Base-by-base conservation (phyloP, 2,113 vertebrate species). In the Triplophysa dalaica region DNA sequence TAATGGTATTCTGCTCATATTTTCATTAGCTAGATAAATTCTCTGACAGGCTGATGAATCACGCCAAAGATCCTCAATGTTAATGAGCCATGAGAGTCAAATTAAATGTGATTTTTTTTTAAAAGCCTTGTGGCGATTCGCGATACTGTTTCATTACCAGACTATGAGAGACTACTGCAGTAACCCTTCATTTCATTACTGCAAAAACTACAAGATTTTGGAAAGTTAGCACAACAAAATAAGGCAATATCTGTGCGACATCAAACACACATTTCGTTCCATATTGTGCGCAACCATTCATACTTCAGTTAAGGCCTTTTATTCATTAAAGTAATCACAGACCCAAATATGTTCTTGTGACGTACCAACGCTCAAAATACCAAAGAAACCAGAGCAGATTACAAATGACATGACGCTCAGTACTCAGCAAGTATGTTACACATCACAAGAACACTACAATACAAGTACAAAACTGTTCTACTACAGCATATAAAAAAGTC, bases 391-490 rank as follows among this genome's bases (percentile, higher is more conserved):
- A 14, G 48, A 80, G 68, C 78, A 64, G 56, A 75, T n/a, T 63
- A 45, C 41, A 73, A 74, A 82, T 65, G 33, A 83, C 43, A 45
- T 12, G 43, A 61, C 26, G 67, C 69, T 45, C 61, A 76, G 77
- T 76, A 79, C 76, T 77, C 70, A 81, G 66, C 33, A 54, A 62
- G 60, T 69, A 62, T 60, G 66, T 80, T 83, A 48, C 16, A 19
- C 75, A 79, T 81, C 70, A 79, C 61, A 83, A 19, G 70, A 79
- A 79, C 70, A 79, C 61, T 80, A 72, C 73, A 43, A 52, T 80
- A 72, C 73, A 43, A 52, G 16, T 16, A 52, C 13, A 52, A 52
- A 2, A 17, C 16, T 4, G 3, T 52, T 52, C 50, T 7, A 52
- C 50, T 17, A 52, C 4, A 17, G 50, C 14, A 16, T 4, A 52